Evolutionary conservation across 2,797 vertebrate species (phyloP).

Genomic region (Peromyscus nudipes): DNA sequence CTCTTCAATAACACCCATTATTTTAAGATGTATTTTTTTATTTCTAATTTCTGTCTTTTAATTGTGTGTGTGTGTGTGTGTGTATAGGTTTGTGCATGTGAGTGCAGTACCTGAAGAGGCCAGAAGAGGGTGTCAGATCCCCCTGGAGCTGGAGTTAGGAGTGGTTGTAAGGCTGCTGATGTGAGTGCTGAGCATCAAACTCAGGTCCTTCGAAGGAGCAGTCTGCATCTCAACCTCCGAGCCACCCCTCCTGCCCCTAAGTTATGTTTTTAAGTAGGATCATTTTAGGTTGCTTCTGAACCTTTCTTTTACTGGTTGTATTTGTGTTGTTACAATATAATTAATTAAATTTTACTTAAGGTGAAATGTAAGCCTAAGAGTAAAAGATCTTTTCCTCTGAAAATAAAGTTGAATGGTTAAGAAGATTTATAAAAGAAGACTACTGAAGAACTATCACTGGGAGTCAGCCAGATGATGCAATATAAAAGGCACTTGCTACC

Average conservation of each 20-base stretch:
- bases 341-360: conserved; percentile 48
- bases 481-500: background rate
- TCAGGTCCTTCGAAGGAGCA: background rate
- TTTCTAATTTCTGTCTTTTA: background rate
- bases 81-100: background rate
- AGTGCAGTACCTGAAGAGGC: background rate
- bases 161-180: background rate
- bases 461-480: background rate
- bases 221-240: background rate
- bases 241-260: background rate
- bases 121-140: background rate
- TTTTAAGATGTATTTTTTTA: background rate
- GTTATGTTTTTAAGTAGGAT: conserved; percentile 3
- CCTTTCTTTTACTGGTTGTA: background rate
- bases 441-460: background rate
- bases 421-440: background rate
- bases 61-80: background rate
- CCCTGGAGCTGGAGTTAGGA: background rate
- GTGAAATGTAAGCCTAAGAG: background rate
- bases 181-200: background rate
- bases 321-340: background rate
- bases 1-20: background rate
- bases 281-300: conserved; percentile 14
- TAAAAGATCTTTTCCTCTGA: conserved; percentile 42
- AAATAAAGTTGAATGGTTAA: conserved; percentile 21